Conservation (phyloP, 2,888 invertebrate genomes). For the Plagodis pulveraria region DNA sequence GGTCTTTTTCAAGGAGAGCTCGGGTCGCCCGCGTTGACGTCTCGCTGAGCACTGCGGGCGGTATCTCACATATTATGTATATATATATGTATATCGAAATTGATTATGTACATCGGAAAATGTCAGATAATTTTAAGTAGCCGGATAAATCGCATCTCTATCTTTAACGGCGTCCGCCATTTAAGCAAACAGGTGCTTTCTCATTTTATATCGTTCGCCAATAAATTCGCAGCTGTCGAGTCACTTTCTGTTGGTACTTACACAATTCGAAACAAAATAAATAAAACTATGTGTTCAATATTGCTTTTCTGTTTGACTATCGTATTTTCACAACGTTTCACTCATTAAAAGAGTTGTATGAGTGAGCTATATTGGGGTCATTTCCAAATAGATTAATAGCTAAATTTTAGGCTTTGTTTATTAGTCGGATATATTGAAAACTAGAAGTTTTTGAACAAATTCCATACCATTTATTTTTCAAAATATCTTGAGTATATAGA, state of each 20-base stretch:
- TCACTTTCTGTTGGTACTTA: slow-evolving; percentile 32
- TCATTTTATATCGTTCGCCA: slow-evolving; percentile 32
- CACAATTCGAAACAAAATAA: slow-evolving; percentile 36
- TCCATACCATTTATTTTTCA: too few species aligned
- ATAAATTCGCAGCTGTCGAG: slow-evolving; percentile 34
- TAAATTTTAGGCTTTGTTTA: neutral
- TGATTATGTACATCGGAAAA: neutral
- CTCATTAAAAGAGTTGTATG: slow-evolving; percentile 9
- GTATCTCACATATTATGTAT: too few species aligned
- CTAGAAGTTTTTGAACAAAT: too few species aligned
- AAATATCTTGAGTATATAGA: too few species aligned
- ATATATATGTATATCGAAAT: too few species aligned
- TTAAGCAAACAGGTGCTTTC: slow-evolving; percentile 31
- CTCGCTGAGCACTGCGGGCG: too few species aligned
- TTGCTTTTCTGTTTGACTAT: slow-evolving; percentile 32
- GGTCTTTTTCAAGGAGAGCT: too few species aligned
- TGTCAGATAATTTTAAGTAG: neutral
- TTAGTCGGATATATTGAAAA: too few species aligned
- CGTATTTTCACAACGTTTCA: slow-evolving; percentile 19
- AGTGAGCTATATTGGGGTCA: neutral
- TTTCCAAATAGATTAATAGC: slow-evolving; percentile 6
- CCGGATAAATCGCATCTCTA: slow-evolving; percentile 16
- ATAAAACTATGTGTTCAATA: slow-evolving; percentile 35
- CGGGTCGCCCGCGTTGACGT: too few species aligned
- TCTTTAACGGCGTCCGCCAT: slow-evolving; percentile 20